Evolutionary conservation across 1,140 invertebrate species (phyloP).

Genomic region (Formica exsecta): DNA sequence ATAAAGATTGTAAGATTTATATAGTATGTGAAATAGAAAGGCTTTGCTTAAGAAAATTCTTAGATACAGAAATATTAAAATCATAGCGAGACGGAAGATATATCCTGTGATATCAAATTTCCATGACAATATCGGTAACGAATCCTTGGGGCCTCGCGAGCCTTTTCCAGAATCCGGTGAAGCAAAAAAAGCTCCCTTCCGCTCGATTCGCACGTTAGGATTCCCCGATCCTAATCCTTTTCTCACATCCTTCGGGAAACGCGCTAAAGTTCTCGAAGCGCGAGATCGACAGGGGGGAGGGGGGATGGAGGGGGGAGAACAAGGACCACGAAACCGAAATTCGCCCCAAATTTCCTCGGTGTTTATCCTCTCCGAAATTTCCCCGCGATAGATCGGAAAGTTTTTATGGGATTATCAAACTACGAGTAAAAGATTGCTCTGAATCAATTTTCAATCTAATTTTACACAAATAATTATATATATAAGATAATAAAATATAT

Average conservation of each 20-base stretch:
- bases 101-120: slow-evolving; percentile 24
- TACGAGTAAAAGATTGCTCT: background rate
- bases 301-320: slow-evolving; percentile 16
- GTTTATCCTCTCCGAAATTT: slow-evolving; percentile 34
- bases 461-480: too few relatives aligned
- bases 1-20: background rate
- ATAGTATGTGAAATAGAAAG: background rate
- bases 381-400: slow-evolving; percentile 36
- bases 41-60: background rate
- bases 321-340: slow-evolving; percentile 67
- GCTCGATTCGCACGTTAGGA: slow-evolving; percentile 69
- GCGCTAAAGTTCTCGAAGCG: slow-evolving; percentile 50
- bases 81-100: background rate
- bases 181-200: slow-evolving; percentile 68
- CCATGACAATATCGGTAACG: slow-evolving; percentile 50
- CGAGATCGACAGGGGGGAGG: slow-evolving; percentile 39
- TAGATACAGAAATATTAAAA: slow-evolving; percentile 13
- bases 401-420: slow-evolving; percentile 40
- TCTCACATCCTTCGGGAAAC: slow-evolving; percentile 81
- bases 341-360: slow-evolving; percentile 46
- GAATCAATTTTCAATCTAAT: slow-evolving; percentile 11
- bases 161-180: slow-evolving; percentile 66
- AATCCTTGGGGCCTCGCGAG: slow-evolving; percentile 52
- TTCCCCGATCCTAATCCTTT: slow-evolving; percentile 83
- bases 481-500: background rate